Evolutionary conservation across 2,113 vertebrate genomes (phyloP), one percentile per base, ranked within the genome.

Genomic region (Chaetodon auriga): DNA sequence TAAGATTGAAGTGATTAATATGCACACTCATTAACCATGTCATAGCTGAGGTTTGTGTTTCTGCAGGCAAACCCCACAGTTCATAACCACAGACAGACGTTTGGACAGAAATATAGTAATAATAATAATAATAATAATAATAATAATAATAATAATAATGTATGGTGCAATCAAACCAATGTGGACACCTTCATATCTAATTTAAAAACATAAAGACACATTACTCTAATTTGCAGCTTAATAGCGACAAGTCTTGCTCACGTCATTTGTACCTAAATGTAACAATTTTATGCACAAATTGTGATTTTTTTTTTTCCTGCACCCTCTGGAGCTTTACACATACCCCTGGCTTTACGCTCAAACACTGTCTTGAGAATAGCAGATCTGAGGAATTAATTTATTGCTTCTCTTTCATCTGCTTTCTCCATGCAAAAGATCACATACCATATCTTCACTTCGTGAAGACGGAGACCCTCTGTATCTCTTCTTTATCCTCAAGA

Each of bases 381-480:
- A 78, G 70, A 91, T 91, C 80, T 80, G 73, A 90, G 57, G 82
- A 90, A 86, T 89, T 80, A 1, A 87, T 90, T 89, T 75, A 68
- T 61, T 35, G 61, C 77, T 86, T 58, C 63, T 57, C 80, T 90
- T 90, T 86, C 78, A 92, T 92, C 78, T 86, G 43, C 5, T 71
- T 81, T 41, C 68, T 68, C 68, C 54, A 46, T 65, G 72, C 49
- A 60, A 25, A 7, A 54, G 19, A 78, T 77, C 62, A 71, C 79
- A 84, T 68, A 30, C 30, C 3, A 3, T 30, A 61, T 70, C 49
- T 84, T 36, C 69, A 51, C 73, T 65, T 87, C 63, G 48, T 57
- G 23, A 61, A 46, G 49, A 70, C 43, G 49, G 23, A 61, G 76
- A 86, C 49, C 62, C 51, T 74, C 60, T 46, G 14, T 25, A 46